Percentiles rank a stretch among this genome's conserved stretches.
Evolutionary conservation across 2,888 invertebrate genomes (phyloP).

Genomic region (Lycaena phlaeas): DNA sequence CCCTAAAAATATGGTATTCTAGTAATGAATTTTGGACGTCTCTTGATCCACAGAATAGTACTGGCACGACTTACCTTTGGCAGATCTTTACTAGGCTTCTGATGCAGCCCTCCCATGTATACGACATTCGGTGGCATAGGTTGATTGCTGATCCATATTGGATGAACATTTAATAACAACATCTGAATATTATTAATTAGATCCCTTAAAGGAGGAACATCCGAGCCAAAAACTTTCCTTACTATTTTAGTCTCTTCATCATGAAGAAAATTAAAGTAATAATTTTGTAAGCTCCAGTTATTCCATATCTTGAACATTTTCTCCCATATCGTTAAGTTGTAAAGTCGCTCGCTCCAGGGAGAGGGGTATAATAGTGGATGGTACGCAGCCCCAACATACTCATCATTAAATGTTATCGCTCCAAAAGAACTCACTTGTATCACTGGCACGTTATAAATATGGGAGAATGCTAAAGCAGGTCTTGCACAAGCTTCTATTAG

Average conservation of each 20-base stretch:
- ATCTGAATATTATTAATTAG: constrained; percentile 34
- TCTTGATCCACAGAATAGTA: no score
- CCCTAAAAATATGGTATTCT: no score
- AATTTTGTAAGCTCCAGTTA: constrained; percentile 14
- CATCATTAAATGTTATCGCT: constrained; percentile 12
- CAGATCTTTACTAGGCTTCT: constrained; percentile 35
- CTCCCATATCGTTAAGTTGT: constrained; percentile 26
- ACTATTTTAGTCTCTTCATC: constrained; percentile 20
- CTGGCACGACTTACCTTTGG: constrained; percentile 38
- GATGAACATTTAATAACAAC: constrained; percentile 48
- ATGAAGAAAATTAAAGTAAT: constrained; percentile 3
- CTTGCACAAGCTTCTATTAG: constrained; percentile 25
- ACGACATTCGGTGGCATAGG: constrained; percentile 49
- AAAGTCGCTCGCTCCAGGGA: constrained; percentile 2
- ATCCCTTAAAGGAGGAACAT: constrained; percentile 24
- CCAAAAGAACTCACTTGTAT: constrained; percentile 33
- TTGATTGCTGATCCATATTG: constrained; percentile 35
- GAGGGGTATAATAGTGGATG: constrained; percentile 24
- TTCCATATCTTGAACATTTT: constrained; percentile 25
- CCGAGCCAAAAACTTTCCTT: constrained; percentile 26
- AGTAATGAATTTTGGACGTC: no score
- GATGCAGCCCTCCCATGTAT: constrained; percentile 49
- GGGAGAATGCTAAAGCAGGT: constrained; percentile 22
- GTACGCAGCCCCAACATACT: constrained; percentile 21
- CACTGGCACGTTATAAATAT: constrained; percentile 29